Evolutionary conservation across 2,888 invertebrate species (phyloP), one percentile per base, ranked within the genome.

Genomic region (Nowickia ferox): DNA sequence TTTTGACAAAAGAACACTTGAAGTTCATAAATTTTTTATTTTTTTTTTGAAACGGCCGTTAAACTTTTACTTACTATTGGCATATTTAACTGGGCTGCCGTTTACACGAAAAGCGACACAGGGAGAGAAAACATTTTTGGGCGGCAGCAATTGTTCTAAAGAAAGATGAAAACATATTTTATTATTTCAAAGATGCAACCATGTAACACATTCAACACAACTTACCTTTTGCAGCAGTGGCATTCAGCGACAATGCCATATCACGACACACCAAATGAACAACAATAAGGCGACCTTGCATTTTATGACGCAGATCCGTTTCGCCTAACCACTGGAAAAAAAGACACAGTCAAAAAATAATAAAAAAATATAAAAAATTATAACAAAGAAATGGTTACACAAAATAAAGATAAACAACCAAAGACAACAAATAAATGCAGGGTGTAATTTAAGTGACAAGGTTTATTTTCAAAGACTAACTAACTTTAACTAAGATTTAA

Each of bases 21-120:
- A n/a, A n/a, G n/a, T n/a, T n/a, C n/a, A n/a, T n/a, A n/a, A n/a
- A n/a, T n/a, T n/a, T n/a, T n/a, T n/a, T n/a, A n/a, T n/a, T n/a
- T n/a, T n/a, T n/a, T n/a, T n/a, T n/a, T n/a, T n/a, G n/a, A n/a
- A n/a, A n/a, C n/a, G n/a, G n/a, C n/a, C n/a, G n/a, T 19, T 17
- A 10, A 53, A 55, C 8, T 40, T 71, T 17, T 63, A 93, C 94
- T 94, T 93, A 96, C 96, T 95, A 87, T 93, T 94, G 10, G 94
- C 91, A 89, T 94, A 94, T 91, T 94, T 95, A 1, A 94, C 95
- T 13, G 97, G 96, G 51, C 96, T 96, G 74, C 97, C 97, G 88
- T 96, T 97, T 9, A 97, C 96, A 87, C 97, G 94, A 90, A 97
- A 97, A 5, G 97, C 96, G 65, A 97, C 96, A 90, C 97, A 97